A percentile compares a stretch with the other conserved stretches of the same genome.
Conservation (phyloP, 2,888 invertebrate genomes). For the Conistra vaccinii region DNA sequence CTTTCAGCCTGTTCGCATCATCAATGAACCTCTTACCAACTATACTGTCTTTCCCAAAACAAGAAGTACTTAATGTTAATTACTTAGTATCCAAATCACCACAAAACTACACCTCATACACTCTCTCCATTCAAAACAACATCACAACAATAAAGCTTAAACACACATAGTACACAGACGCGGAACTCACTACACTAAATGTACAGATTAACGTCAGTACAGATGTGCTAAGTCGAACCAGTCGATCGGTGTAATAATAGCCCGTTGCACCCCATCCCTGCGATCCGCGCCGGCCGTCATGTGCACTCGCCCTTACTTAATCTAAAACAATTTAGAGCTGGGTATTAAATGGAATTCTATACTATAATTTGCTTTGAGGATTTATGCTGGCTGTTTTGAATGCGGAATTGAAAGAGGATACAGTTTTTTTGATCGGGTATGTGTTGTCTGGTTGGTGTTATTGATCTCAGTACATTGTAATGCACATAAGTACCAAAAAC, state of each 20-base stretch:
- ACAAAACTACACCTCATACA: neutral
- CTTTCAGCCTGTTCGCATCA: neutral
- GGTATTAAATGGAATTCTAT: conserved; percentile 61
- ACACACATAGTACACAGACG: conserved; percentile 35
- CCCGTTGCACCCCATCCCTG: conserved; percentile 63
- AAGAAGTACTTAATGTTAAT: neutral
- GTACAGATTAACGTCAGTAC: conserved; percentile 59
- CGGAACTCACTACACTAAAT: conserved; percentile 22
- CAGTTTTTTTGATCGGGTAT: neutral
- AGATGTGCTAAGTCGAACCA: conserved; percentile 52
- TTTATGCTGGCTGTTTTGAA: conserved; percentile 41
- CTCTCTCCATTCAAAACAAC: conserved; percentile 20
- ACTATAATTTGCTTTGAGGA: conserved; percentile 60
- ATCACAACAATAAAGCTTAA: conserved; percentile 34
- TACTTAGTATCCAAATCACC: neutral
- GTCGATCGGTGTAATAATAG: conserved; percentile 64
- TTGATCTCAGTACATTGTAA: neutral
- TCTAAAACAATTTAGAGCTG: conserved; percentile 71
- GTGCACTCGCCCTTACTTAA: conserved; percentile 78
- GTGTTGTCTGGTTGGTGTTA: neutral
- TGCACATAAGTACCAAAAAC: neutral
- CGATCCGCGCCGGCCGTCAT: conserved; percentile 71
- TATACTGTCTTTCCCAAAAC: neutral
- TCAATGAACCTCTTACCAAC: neutral
- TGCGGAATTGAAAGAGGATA: conserved; percentile 1